Conservation (phyloP, 2,888 invertebrate species). For the Thereva unica region DNA sequence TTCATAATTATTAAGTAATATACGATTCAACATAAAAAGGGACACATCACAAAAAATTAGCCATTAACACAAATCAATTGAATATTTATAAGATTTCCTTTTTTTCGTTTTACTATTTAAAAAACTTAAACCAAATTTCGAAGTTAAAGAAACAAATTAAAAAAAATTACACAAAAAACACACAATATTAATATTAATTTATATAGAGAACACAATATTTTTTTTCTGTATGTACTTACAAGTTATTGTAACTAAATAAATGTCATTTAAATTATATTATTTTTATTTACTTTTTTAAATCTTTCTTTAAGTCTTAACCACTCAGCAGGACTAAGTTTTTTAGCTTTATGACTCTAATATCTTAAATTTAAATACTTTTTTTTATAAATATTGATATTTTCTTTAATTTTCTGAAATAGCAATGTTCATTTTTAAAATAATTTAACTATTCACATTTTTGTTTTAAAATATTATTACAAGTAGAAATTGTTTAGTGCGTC, state of each 20-base stretch:
- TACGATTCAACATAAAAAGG: constrained; percentile 13
- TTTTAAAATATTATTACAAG: constrained; percentile 8
- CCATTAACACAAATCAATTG: constrained; percentile 22
- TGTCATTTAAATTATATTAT: background rate
- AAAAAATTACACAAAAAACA: background rate
- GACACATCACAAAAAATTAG: constrained; percentile 24
- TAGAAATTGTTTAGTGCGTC: constrained; percentile 13
- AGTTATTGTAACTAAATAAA: too few species aligned
- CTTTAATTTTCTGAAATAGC: too few species aligned
- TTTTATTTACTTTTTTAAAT: background rate
- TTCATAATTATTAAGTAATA: constrained; percentile 29
- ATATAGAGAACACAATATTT: too few species aligned
- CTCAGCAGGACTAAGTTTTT: too few species aligned
- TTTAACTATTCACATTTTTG: constrained; percentile 31
- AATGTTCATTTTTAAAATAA: constrained; percentile 20
- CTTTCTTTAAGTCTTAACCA: background rate
- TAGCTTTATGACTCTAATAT: background rate
- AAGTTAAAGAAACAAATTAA: constrained; percentile 10
- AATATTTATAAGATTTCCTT: constrained; percentile 23
- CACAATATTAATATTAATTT: background rate
- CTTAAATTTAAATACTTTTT: background rate
- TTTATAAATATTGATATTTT: background rate
- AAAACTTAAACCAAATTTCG: constrained; percentile 9
- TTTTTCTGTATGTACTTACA: background rate
- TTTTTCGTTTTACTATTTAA: constrained; percentile 7